Percentiles rank a stretch among this genome's conserved stretches.
Evolutionary conservation across 2,888 invertebrate species (phyloP).

Genomic region (Labia minor): DNA sequence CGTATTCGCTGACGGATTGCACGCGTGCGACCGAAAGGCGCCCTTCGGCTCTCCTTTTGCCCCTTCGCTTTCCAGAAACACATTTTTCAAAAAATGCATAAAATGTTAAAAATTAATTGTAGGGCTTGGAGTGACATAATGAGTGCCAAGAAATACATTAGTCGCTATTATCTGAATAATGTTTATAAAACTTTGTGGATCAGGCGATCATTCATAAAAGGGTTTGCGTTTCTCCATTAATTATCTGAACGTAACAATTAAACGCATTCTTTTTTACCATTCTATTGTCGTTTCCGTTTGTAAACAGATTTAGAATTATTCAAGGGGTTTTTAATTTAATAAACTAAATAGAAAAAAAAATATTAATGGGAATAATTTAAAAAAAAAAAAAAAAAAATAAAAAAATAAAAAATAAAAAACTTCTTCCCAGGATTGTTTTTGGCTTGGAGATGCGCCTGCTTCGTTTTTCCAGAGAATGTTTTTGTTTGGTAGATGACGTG

Average conservation of each 20-base stretch:
- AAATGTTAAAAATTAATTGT: conserved; percentile 13
- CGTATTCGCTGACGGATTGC: conserved; percentile 5
- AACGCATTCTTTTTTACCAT: conserved; percentile 7
- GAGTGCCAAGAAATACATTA: conserved; percentile 13
- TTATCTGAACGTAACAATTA: conserved; percentile 8
- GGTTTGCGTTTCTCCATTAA: not conserved
- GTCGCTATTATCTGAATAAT: conserved; percentile 13
- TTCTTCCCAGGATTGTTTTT: no score
- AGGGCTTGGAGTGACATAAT: conserved; percentile 13
- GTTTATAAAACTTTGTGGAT: conserved; percentile 8
- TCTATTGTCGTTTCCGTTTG: conserved; percentile 3
- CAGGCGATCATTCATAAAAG: conserved; percentile 13
- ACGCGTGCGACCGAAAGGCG: conserved; percentile 1
- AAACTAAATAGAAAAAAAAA: not conserved
- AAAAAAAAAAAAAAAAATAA: no score
- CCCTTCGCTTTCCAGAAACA: not conserved
- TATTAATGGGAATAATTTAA: not conserved
- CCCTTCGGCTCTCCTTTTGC: not conserved
- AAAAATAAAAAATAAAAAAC: no score
- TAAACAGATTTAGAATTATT: conserved; percentile 1
- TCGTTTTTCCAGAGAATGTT: not conserved
- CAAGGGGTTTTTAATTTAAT: not conserved
- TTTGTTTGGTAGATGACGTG: not conserved
- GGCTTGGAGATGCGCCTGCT: no score
- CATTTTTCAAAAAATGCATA: conserved; percentile 13